Evolutionary conservation across 2,888 invertebrate species (phyloP).

Genomic region (Lumbricus terrestris): DNA sequence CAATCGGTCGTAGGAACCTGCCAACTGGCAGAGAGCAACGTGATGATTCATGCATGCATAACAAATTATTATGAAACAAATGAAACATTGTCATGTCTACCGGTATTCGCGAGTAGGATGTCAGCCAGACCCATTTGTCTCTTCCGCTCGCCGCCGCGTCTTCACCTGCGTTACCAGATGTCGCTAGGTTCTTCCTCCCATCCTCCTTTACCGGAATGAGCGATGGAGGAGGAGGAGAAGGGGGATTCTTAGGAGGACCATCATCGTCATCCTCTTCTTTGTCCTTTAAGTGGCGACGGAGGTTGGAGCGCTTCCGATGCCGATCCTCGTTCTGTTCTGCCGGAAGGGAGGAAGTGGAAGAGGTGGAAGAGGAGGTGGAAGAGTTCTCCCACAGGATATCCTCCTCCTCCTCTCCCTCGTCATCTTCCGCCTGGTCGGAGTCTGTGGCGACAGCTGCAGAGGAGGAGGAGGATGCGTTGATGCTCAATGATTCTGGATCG

Average conservation of each 20-base stretch:
- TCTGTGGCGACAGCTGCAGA: background rate
- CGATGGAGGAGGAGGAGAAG: background rate
- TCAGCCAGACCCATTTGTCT: constrained; percentile 35
- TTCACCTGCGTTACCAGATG: background rate
- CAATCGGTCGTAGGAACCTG: no score
- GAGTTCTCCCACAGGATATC: background rate
- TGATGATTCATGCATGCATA: no score
- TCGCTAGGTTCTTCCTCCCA: background rate
- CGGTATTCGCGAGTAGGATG: constrained; percentile 36
- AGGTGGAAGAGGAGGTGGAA: background rate
- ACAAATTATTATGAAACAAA: no score
- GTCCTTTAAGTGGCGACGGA: background rate
- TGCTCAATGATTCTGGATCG: background rate
- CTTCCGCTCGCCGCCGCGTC: background rate
- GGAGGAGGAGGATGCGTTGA: background rate
- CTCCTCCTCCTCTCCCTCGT: constrained; percentile 23
- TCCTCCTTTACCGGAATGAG: background rate
- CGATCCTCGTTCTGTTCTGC: background rate
- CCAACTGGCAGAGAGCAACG: no score
- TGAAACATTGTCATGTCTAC: constrained; percentile 23
- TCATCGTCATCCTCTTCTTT: background rate
- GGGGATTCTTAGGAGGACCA: background rate
- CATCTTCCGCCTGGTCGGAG: background rate
- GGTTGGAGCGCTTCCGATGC: background rate
- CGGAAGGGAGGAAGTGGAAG: background rate